Evolutionary conservation across 2,888 invertebrate species (phyloP).

Genomic region (Drosophila aldrichi): DNA sequence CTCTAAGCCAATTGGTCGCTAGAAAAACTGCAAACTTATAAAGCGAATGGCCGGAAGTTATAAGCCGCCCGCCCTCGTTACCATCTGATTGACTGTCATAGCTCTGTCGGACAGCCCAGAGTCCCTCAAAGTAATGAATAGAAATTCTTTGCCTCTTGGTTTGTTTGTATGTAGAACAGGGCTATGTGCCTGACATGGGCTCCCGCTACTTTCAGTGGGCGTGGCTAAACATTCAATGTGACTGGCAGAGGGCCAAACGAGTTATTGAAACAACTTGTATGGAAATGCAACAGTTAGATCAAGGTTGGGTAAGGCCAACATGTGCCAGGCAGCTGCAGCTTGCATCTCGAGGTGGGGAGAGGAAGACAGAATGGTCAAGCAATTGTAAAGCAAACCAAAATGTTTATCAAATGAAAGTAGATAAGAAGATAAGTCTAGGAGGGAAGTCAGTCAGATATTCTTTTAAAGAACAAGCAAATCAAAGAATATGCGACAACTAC

Average conservation of each 20-base stretch:
- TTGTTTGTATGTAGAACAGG: background rate
- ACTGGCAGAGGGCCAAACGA: background rate
- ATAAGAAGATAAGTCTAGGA: background rate
- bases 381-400: background rate
- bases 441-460: background rate
- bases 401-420: background rate
- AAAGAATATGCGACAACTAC: too few species aligned
- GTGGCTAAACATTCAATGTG: background rate
- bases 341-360: too few species aligned
- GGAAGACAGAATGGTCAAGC: background rate
- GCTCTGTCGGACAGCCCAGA: slow-evolving; percentile 13
- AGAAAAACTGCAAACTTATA: background rate
- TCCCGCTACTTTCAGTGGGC: slow-evolving; percentile 1
- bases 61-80: slow-evolving; percentile 12
- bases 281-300: slow-evolving; percentile 36
- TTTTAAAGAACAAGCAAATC: too few species aligned
- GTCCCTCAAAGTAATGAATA: background rate
- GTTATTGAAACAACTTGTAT: slow-evolving; percentile 34
- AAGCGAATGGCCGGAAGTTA: background rate
- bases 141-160: background rate
- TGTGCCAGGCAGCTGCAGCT: background rate
- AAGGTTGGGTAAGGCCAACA: background rate
- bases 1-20: slow-evolving; percentile 1
- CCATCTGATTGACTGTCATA: slow-evolving; percentile 45
- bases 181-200: background rate